Evolutionary conservation across 2,888 invertebrate genomes (phyloP).

Genomic region (Thysanoteuthis rhombus): DNA sequence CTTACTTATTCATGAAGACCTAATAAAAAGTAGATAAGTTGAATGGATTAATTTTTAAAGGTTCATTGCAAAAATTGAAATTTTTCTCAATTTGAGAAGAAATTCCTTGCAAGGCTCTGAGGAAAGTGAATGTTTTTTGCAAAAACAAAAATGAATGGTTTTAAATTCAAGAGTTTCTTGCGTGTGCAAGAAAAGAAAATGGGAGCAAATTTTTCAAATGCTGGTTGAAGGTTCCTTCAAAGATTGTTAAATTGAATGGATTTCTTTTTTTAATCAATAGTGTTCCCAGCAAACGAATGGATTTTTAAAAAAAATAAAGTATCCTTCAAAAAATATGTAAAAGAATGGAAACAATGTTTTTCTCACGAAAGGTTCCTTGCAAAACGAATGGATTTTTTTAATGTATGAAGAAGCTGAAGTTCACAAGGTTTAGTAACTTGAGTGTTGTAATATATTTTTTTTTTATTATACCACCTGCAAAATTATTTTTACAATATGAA

Average conservation of each 20-base stretch:
- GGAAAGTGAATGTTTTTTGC: neutral
- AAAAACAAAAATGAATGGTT: neutral
- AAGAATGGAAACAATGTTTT: neutral
- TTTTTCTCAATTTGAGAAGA: neutral
- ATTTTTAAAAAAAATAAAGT: neutral
- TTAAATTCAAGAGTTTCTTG: neutral
- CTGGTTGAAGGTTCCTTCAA: neutral
- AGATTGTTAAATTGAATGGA: neutral
- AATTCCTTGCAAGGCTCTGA: neutral
- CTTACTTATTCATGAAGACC: neutral
- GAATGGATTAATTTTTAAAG: neutral
- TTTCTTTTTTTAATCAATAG: neutral
- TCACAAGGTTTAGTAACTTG: neutral
- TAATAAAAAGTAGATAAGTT: neutral
- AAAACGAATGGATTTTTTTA: neutral
- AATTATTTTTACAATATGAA: neutral
- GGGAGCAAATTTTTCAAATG: neutral
- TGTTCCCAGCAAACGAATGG: neutral
- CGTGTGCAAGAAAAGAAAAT: neutral
- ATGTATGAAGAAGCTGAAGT: neutral
- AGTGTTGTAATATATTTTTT: neutral
- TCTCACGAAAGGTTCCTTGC: neutral
- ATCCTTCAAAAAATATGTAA: neutral
- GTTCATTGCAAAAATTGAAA: neutral
- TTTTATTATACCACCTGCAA: neutral